Evolutionary conservation across 2,888 invertebrate species (phyloP), one percentile per base, ranked within the genome.

Genomic region (Drosophila colorata): DNA sequence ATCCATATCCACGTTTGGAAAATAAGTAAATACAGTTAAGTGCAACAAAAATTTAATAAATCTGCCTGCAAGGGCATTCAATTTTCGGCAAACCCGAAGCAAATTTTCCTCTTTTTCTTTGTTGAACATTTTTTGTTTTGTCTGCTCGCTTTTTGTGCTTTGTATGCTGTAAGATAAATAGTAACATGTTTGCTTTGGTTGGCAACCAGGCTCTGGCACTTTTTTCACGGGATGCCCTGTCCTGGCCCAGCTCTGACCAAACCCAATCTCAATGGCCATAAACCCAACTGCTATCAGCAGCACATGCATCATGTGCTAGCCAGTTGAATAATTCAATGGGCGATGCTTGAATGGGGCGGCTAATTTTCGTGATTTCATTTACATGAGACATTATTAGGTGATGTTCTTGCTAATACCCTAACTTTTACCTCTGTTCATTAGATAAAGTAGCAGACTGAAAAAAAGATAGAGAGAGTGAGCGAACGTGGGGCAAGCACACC

Each of bases 91-190:
- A 60, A 37, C 18, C 5, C 0, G 9, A 9, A 43, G n/a, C 4
- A 49, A 37, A 11, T 40, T n/a, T n/a, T 38, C 13, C 38, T 14
- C 14, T 23, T 31, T 14, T 41, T 38, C 38, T 7, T 48, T 63
- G 41, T 46, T 66, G 31, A 8, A 13, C 25, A n/a, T 14, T 43
- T 47, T 35, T 53, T 35, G 9, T 31, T 14, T 53, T 20, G 18
- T n/a, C 40, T 57, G 44, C 44, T 49, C 47, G 35, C 37, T 48
- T 63, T 74, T 40, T 68, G 57, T 53, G 69, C 60, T 71, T 83
- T 77, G 69, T 73, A 60, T 69, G 68, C 35, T 65, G 59, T 57
- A 78, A 86, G 86, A 84, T 80, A 84, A 86, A 86, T 86, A 67
- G 84, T 74, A 77, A 77, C 81, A 73, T 76, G 84, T 81, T 86